phyloP scores from a whole-genome alignment of 2,888 invertebrate genomes.

The Apodemia duryi region DNA sequence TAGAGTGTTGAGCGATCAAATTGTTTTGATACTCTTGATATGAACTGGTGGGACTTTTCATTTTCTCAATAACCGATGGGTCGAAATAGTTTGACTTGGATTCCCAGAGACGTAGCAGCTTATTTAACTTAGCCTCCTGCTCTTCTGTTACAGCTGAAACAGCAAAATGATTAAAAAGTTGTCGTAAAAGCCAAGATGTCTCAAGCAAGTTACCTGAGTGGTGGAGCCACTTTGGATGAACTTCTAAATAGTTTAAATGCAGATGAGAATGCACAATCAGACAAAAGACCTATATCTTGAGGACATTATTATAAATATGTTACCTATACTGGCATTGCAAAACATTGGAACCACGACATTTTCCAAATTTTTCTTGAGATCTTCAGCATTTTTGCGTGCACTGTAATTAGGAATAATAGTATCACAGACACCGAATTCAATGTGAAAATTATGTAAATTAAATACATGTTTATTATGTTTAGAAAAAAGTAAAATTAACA shows the following conservation, averaged over 20 bases:
- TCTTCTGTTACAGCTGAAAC: constrained; percentile 89
- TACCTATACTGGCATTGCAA: constrained; percentile 93
- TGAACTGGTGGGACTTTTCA: constrained; percentile 92
- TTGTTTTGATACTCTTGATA: constrained; percentile 93
- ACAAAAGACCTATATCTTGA: constrained; percentile 69
- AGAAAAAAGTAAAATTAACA: neutral
- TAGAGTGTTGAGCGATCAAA: constrained; percentile 88
- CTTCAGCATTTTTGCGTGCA: constrained; percentile 96
- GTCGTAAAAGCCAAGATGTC: constrained; percentile 52
- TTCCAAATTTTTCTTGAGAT: constrained; percentile 95
- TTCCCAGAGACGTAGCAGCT: constrained; percentile 97
- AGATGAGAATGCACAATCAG: constrained; percentile 68
- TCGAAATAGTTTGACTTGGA: constrained; percentile 95
- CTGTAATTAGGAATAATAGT: constrained; percentile 84
- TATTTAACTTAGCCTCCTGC: constrained; percentile 93
- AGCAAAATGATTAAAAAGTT: constrained; percentile 62
- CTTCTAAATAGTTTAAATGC: constrained; percentile 62
- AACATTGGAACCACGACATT: constrained; percentile 98
- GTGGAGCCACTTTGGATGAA: constrained; percentile 64
- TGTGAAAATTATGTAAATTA: constrained; percentile 34
- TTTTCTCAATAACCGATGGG: constrained; percentile 88
- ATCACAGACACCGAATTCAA: constrained; percentile 73
- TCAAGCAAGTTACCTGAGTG: constrained; percentile 74
- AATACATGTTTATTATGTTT: neutral
- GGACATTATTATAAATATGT: constrained; percentile 79